Base-by-base conservation (phyloP, 2,797 vertebrate species). In the Vireo griseus region DNA sequence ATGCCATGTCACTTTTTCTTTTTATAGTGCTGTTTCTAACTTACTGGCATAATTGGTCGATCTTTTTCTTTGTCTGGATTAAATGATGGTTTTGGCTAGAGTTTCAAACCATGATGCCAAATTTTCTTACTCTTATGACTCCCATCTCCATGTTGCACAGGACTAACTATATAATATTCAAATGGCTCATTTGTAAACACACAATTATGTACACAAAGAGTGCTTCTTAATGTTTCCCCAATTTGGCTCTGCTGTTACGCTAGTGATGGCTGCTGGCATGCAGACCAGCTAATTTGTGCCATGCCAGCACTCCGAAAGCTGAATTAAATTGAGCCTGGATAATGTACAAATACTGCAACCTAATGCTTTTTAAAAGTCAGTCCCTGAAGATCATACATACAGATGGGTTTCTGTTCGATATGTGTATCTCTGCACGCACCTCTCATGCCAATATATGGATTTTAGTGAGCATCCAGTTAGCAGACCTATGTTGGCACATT, bases 121-220 rank as follows among this genome's bases (percentile, higher is more conserved):
- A 86, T 76, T 95, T 96, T 90, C 87, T 96, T 96, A 94, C 55
- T 95, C 92, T 91, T 95, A 84, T 20, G 89, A 90, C 72, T 97
- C 59, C 63, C 82, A 78, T 91, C 73, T 94, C 76, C 1, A 0
- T 69, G 54, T 76, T 95, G 87, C 91, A 69, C 55, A 90, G 87
- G 69, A 52, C 89, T 93, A 81, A 61, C 91, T 92, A 21, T 86
- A 81, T 90, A 81, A 95, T 93, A 95, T 95, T 93, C 90, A 94
- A 90, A 90, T 94, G 89, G 76, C 82, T 96, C 87, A 88, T 97
- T 95, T 96, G 94, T 92, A 95, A 96, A 96, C 95, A 95, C 82
- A 93, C 93, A 92, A 72, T 94, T 90, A 90, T 88, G 76, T 83
- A 78, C 79, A 72, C 79, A 95, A 94, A 90, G 86, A 12, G 29